A percentile compares a stretch with the other conserved stretches of the same genome.
Evolutionary conservation across 2,113 vertebrate genomes (phyloP).

Genomic region (Colaptes auratus): DNA sequence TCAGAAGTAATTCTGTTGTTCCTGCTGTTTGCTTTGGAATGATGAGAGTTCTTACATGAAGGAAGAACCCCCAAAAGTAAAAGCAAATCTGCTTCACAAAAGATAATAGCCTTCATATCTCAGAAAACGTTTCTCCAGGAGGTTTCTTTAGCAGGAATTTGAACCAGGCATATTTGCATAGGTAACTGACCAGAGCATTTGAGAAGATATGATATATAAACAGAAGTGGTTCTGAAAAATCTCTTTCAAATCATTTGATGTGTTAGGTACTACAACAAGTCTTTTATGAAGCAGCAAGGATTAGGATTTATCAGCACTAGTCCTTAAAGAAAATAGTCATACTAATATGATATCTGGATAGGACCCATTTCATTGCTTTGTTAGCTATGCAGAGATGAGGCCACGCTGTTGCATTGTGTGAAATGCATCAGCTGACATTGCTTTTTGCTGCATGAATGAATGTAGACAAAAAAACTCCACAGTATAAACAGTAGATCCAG

Average conservation of each 20-base stretch:
- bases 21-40: background rate
- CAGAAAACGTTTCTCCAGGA: background rate
- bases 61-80: background rate
- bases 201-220: background rate
- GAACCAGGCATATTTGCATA: background rate
- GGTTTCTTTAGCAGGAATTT: background rate
- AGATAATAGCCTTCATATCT: background rate
- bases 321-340: background rate
- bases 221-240: background rate
- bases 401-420: background rate
- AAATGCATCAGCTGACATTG: slow-evolving; percentile 11
- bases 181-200: background rate
- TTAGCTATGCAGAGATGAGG: background rate
- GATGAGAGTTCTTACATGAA: background rate
- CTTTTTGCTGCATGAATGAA: slow-evolving; percentile 11
- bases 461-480: background rate
- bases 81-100: background rate
- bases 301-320: background rate
- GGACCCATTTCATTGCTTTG: background rate
- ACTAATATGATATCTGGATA: background rate
- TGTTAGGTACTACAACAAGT: background rate
- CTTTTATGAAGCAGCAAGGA: background rate
- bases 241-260: background rate
- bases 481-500: background rate
- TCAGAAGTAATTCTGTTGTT: background rate